Percentiles rank a stretch among this genome's conserved stretches.
These are phyloP conservation scores for Alosa alosa DNA, from an alignment of 2,113 vertebrate genomes.

Conservation along the genomic window DNA sequence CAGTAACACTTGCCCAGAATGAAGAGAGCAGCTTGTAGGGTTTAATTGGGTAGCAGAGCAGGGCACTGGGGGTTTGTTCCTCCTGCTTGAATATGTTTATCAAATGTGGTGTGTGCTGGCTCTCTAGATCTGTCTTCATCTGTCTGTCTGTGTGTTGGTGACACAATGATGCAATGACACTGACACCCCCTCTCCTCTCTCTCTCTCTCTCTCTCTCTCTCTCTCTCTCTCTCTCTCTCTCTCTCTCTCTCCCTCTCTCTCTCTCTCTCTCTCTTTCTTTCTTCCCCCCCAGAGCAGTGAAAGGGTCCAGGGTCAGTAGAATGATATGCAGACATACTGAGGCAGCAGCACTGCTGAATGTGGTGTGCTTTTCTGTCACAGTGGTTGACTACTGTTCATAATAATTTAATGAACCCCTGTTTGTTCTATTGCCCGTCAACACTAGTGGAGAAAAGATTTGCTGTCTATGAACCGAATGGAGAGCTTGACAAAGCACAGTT, in stretches of 20 bases:
- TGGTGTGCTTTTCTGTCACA: not conserved
- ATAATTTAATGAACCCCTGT: not conserved
- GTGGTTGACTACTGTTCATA: not conserved
- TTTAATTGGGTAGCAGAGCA: not conserved
- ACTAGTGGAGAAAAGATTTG: not conserved
- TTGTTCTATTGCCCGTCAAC: not conserved
- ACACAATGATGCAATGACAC: not conserved
- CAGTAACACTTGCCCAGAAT: not conserved
- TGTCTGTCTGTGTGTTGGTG: not conserved
- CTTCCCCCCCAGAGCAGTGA: not conserved
- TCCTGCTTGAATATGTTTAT: not conserved
- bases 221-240: too few relatives aligned
- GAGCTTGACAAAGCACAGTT: not conserved
- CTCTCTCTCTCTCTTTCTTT: too few relatives aligned
- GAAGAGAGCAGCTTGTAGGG: conserved; percentile 15
- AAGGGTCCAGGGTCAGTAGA: not conserved
- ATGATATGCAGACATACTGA: not conserved
- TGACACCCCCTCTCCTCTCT: not conserved
- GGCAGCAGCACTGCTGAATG: not conserved
- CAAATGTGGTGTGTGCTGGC: not conserved
- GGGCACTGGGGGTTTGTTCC: conserved; percentile 8
- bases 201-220: not conserved
- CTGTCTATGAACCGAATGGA: not conserved
- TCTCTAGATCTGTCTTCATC: not conserved
- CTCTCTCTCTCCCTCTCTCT: too few relatives aligned